A percentile compares a stretch with the other conserved stretches of the same genome.
phyloP scores from a whole-genome alignment of 2,888 invertebrate genomes.

The Aphelenchoides bicaudatus region DNA sequence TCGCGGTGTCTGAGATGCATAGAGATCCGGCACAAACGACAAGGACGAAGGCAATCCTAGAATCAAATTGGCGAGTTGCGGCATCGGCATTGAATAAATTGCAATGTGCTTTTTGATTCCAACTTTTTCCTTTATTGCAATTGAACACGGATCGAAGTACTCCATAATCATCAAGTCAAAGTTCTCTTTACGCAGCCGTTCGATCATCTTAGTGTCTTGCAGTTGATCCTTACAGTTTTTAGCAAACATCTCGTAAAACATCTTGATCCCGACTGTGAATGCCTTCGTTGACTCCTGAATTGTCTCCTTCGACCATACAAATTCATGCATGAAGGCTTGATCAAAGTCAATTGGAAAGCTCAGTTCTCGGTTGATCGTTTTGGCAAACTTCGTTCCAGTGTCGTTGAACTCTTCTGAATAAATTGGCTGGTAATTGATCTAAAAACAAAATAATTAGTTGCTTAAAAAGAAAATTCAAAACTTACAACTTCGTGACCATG shows the following conservation, averaged over 20 bases:
- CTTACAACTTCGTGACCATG: constrained; percentile 6
- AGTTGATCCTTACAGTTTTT: not conserved
- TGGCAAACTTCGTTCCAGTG: not conserved
- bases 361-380: constrained; percentile 5
- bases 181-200: constrained; percentile 1
- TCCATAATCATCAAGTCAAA: constrained; percentile 5
- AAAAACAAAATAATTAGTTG: not conserved
- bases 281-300: not conserved
- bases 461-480: not conserved
- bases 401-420: not conserved
- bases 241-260: constrained; percentile 2
- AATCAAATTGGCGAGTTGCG: not conserved
- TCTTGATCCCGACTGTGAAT: not conserved
- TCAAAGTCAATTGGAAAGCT: not conserved
- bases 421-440: constrained; percentile 9
- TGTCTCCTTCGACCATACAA: constrained; percentile 12
- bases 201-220: not conserved
- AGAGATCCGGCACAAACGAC: constrained; percentile 2
- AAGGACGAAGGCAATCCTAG: not conserved
- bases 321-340: constrained; percentile 2
- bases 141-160: constrained; percentile 11
- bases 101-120: constrained; percentile 1
- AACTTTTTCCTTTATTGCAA: not conserved
- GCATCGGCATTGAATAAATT: constrained; percentile 4
- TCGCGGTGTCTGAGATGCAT: constrained; percentile 1